These are phyloP conservation scores for Saccopteryx leptura DNA, from an alignment of 2,113 vertebrate genomes.

Conservation along the genomic window DNA sequence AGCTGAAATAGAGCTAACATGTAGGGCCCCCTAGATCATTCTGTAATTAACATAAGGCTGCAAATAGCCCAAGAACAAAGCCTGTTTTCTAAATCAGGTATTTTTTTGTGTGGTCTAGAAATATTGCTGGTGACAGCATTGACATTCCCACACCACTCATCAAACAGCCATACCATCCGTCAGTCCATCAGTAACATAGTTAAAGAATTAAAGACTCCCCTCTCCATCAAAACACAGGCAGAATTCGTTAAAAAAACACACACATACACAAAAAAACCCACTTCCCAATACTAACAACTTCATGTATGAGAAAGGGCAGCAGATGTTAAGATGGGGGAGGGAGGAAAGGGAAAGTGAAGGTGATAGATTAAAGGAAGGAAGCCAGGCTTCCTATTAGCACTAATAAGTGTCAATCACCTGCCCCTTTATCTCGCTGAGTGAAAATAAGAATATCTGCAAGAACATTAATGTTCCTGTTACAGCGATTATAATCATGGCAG, in stretches of 20 bases:
- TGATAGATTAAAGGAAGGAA: neutral
- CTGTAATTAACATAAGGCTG: conserved; percentile 34
- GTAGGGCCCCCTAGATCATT: neutral
- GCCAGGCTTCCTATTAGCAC: neutral
- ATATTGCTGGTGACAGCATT: neutral
- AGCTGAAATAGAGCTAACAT: neutral
- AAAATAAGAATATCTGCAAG: conserved; percentile 67
- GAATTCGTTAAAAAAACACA: neutral
- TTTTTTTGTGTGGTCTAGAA: neutral
- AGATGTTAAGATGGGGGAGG: neutral
- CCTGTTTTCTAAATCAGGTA: neutral
- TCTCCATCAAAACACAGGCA: neutral
- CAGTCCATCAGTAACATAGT: neutral
- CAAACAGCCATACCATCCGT: neutral
- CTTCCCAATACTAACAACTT: conserved; percentile 41
- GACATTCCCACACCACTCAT: neutral
- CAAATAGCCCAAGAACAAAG: conserved; percentile 2
- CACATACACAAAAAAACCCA: neutral
- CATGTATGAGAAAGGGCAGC: neutral
- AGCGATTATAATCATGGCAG: neutral
- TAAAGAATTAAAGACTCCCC: neutral
- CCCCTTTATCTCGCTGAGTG: neutral
- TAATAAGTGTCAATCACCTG: neutral
- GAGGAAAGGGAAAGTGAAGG: neutral
- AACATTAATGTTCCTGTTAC: neutral